A percentile compares a stretch with the other conserved stretches of the same genome.
Evolutionary conservation across 64 coral and sea anemone genomes (phyloP).

Genomic region (Montipora efflorescens): DNA sequence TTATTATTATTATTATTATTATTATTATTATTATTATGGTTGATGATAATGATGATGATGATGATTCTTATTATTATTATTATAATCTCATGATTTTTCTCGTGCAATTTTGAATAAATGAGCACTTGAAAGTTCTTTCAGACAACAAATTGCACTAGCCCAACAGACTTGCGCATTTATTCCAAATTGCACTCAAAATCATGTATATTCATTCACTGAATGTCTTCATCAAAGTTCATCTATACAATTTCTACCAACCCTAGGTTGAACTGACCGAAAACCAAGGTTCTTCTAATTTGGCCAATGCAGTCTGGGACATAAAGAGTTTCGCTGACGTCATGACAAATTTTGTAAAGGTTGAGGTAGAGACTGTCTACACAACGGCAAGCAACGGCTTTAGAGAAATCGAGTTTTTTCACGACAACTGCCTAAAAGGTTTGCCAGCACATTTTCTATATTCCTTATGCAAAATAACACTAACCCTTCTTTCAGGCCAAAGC

Average conservation of each 20-base stretch:
- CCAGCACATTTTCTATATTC: not conserved
- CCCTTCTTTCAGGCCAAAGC: no score
- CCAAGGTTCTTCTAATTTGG: not conserved
- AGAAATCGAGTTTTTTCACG: slow-evolving; percentile 87
- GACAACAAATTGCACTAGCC: no score
- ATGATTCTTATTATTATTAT: no score
- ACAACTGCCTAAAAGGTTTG: slow-evolving; percentile 73
- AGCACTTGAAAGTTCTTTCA: no score
- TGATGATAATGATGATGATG: no score
- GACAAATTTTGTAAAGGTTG: slow-evolving; percentile 73
- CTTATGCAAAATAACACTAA: no score
- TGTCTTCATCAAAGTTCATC: not conserved
- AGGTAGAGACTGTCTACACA: slow-evolving; percentile 68
- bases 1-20: no score
- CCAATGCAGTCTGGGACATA: slow-evolving; percentile 55
- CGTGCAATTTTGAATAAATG: no score
- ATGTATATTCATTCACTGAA: not conserved
- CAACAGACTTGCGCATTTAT: no score
- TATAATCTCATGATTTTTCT: no score
- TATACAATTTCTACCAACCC: not conserved
- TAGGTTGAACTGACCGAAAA: slow-evolving; percentile 75
- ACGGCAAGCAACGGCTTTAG: slow-evolving; percentile 58
- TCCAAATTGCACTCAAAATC: no score
- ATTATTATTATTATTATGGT: no score
- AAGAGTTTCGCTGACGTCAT: slow-evolving; percentile 68